These are phyloP conservation scores for Synanthedon myopaeformis DNA, from an alignment of 2,888 invertebrate genomes.

Conservation along the genomic window DNA sequence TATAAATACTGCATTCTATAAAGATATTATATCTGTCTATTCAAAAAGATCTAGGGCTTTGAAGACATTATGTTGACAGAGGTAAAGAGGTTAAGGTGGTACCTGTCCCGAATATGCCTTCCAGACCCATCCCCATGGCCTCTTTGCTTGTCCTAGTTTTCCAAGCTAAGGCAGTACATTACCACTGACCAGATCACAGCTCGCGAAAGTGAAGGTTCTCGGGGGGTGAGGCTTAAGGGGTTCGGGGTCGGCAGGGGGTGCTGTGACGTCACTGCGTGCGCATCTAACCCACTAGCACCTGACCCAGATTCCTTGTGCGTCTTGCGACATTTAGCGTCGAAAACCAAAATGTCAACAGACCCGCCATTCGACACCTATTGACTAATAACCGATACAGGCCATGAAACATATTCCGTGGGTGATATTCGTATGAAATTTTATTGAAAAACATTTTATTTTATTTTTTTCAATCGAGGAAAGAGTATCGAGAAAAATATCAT, in stretches of 20 bases:
- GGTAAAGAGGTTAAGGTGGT: no score
- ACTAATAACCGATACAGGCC: conserved; percentile 27
- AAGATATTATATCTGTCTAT: no score
- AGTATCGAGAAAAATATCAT: no score
- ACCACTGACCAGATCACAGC: no score
- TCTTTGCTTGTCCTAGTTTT: no score
- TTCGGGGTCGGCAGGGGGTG: conserved; percentile 15
- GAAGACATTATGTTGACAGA: no score
- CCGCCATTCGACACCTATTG: conserved; percentile 26
- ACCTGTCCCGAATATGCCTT: no score
- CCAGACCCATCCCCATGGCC: no score
- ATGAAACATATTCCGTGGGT: not conserved
- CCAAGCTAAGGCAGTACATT: no score
- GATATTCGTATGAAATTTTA: no score
- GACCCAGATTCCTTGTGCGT: conserved; percentile 44
- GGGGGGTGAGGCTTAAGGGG: conserved; percentile 25
- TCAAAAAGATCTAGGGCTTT: no score
- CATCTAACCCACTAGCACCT: conserved; percentile 35
- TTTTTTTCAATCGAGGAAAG: not conserved
- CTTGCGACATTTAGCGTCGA: conserved; percentile 37
- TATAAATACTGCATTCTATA: no score
- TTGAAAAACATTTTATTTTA: not conserved
- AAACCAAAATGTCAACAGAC: conserved; percentile 51
- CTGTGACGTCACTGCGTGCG: conserved; percentile 60
- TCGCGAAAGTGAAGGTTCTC: conserved; percentile 40